Percentiles rank a stretch among this genome's conserved stretches.
Conservation (phyloP, 2,888 invertebrate species). For the Pyrrhosoma nymphula region DNA sequence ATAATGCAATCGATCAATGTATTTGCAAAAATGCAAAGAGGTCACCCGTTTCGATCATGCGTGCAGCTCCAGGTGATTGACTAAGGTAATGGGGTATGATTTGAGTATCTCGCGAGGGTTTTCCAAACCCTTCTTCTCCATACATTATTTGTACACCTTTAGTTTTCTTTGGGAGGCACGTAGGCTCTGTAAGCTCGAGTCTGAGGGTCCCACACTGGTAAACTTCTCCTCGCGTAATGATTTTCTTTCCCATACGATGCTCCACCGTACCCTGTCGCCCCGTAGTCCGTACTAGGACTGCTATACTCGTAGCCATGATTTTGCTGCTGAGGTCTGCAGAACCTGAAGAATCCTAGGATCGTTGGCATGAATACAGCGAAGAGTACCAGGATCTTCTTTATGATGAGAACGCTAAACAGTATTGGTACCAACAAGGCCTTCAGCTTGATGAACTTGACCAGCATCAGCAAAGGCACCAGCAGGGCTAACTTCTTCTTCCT, state of each 20-base stretch:
- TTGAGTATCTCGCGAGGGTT: not conserved
- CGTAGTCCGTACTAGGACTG: slow-evolving; percentile 34
- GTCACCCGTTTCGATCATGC: not conserved
- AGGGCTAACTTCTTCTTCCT: slow-evolving; percentile 71
- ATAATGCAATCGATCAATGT: not conserved
- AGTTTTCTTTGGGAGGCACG: not conserved
- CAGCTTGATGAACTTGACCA: slow-evolving; percentile 77
- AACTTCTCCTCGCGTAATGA: slow-evolving; percentile 56
- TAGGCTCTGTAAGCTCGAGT: slow-evolving; percentile 63
- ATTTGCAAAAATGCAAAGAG: not conserved
- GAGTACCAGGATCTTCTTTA: slow-evolving; percentile 84
- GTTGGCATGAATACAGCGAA: slow-evolving; percentile 83
- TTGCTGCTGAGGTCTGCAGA: slow-evolving; percentile 74
- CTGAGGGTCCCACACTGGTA: slow-evolving; percentile 43
- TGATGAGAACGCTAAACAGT: slow-evolving; percentile 82
- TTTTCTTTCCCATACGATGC: slow-evolving; percentile 64
- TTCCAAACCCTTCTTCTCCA: not conserved
- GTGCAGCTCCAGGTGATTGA: not conserved
- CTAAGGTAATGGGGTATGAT: not conserved
- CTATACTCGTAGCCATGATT: slow-evolving; percentile 59
- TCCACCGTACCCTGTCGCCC: slow-evolving; percentile 44
- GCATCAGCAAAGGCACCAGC: slow-evolving; percentile 73
- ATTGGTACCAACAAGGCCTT: slow-evolving; percentile 83
- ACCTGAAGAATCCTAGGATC: slow-evolving; percentile 78
- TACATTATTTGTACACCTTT: not conserved